These are phyloP conservation scores for Luffia ferchaultella DNA, from an alignment of 2,888 invertebrate species.

Conservation along the genomic window DNA sequence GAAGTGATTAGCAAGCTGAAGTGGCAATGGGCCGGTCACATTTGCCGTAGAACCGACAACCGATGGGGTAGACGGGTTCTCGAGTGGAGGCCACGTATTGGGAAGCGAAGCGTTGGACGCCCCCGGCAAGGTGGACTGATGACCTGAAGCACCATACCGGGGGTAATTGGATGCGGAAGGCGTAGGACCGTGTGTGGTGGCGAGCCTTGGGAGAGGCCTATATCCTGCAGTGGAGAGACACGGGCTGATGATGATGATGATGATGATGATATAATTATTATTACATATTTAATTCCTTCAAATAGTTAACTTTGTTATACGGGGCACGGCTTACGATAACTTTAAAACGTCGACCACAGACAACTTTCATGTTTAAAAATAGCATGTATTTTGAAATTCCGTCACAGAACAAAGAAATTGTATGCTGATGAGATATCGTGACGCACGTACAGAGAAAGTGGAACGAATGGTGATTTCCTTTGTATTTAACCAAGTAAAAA, in stretches of 20 bases:
- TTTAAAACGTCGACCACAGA: neutral
- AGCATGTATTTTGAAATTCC: constrained; percentile 11
- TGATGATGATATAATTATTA: neutral
- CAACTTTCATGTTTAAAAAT: constrained; percentile 4
- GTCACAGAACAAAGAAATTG: constrained; percentile 25
- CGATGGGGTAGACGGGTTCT: no score
- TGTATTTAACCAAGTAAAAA: constrained; percentile 25
- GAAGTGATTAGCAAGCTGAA: no score
- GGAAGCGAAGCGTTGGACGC: no score
- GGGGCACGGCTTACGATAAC: no score
- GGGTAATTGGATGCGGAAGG: no score
- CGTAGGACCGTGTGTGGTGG: no score
- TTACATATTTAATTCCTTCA: neutral
- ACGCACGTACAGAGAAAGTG: constrained; percentile 29
- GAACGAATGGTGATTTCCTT: constrained; percentile 38
- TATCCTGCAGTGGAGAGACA: neutral
- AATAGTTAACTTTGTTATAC: neutral
- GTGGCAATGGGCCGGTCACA: no score
- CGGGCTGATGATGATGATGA: neutral
- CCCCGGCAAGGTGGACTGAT: no score
- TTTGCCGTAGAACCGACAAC: no score
- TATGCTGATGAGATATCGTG: neutral
- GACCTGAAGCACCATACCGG: no score
- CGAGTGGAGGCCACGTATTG: no score
- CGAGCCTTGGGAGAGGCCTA: neutral